Base-by-base conservation (phyloP, 1,140 invertebrate species). In the Drosophila pachea region DNA sequence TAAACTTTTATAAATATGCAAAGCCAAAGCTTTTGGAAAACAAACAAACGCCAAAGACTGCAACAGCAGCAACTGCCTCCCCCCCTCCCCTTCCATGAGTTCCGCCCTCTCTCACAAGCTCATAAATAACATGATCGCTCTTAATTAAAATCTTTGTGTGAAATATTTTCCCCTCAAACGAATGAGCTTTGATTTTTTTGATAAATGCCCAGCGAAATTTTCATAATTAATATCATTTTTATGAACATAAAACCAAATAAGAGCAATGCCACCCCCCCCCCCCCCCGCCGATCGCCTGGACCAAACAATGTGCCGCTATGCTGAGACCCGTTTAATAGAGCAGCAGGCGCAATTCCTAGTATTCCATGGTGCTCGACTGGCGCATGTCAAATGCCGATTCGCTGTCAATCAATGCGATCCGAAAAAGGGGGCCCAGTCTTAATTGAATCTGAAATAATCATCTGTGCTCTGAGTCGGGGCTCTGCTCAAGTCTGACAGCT, bases 391-490 rank as follows among this genome's bases (percentile, higher is more conserved):
- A 9, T 45, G 70, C 54, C 74, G 56, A 63, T 66, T 32, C 62
- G 7, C 81, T 84, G 81, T 84, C 81, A 84, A 81, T 84, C 81
- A 84, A 36, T 52, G 64, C 14, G 48, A 68, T 49, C 36, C 50
- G 22, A 36, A 29, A 59, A 56, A 35, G 53, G 68, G 60, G 55
- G n/a, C n/a, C 65, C 66, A 56, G 63, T 66, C 76, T 83, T 84
- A 83, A 83, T 83, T 83, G 79, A 83, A 83, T 83, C 69, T 76
- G 53, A 66, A 76, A 83, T 72, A 72, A 73, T 70, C 42, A 66
- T 71, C 35, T 36, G 16, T n/a, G n/a, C 40, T 12, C 11, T 42
- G n/a, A 38, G 22, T 4, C 14, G 5, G 33, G 29, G 43, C 33
- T 43, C 53, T 29, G 42, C 54, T 42, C 45, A 38, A 55, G 43